phyloP scores from a whole-genome alignment of 2,113 vertebrate genomes.

The Chauna torquata region DNA sequence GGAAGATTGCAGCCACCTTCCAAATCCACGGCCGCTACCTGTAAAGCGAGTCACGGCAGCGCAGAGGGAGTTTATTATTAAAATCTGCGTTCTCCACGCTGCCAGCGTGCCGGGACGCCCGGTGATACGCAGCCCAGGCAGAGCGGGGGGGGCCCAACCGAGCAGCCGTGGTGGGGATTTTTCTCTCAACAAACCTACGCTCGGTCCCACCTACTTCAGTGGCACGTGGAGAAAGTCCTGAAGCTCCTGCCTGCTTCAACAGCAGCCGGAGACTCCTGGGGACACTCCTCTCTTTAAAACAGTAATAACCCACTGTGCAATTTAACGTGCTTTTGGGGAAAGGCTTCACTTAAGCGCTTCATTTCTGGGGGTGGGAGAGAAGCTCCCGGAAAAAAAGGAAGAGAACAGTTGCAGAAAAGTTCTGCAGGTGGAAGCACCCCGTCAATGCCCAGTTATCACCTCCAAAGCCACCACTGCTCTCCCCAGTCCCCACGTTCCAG shows the following conservation, averaged over 20 bases:
- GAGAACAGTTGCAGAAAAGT: no score
- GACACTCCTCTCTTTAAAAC: neutral
- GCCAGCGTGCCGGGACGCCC: neutral
- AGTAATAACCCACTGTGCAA: no score
- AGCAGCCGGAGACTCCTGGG: no score
- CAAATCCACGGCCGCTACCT: neutral
- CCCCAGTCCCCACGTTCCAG: neutral
- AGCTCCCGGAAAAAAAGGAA: neutral
- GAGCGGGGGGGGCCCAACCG: neutral
- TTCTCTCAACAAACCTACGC: neutral
- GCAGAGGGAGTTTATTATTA: neutral
- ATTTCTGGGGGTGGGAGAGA: neutral
- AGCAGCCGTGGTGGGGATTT: neutral
- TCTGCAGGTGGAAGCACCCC: accelerated
- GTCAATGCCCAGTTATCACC: accelerated
- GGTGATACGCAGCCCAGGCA: neutral
- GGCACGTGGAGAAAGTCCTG: neutral
- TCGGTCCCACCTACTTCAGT: accelerated
- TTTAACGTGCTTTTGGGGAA: neutral
- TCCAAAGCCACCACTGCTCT: neutral
- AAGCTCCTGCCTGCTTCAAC: no score
- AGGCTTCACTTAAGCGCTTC: neutral
- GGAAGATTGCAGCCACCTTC: neutral
- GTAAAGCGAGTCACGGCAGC: accelerated
- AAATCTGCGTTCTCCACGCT: neutral